phyloP scores from a whole-genome alignment of 2,797 vertebrate genomes.

The Smutsia temminckii region DNA sequence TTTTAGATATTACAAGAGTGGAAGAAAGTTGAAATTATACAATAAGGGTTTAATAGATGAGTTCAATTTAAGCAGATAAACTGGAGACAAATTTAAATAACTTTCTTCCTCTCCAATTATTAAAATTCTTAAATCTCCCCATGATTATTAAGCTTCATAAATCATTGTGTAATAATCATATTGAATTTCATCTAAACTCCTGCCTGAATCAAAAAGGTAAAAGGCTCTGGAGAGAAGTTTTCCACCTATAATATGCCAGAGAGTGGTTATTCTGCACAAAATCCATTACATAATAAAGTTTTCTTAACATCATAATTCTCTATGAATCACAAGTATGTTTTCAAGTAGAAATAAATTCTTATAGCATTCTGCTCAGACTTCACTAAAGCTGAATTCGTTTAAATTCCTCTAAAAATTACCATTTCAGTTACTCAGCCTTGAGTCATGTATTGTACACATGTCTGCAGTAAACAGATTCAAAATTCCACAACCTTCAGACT shows the following conservation, averaged over 20 bases:
- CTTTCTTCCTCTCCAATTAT: constrained; percentile 15
- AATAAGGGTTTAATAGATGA: constrained; percentile 39
- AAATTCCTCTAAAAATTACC: constrained; percentile 5
- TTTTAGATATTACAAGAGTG: background rate
- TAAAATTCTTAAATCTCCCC: constrained; percentile 47
- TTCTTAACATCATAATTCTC: background rate
- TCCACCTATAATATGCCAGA: background rate
- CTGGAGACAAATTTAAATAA: constrained; percentile 18
- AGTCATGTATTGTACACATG: background rate
- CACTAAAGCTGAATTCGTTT: background rate
- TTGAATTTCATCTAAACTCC: constrained; percentile 31
- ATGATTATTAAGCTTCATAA: constrained; percentile 21
- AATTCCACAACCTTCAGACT: background rate
- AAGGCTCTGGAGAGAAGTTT: background rate
- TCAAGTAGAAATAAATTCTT: constrained; percentile 21
- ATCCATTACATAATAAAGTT: background rate
- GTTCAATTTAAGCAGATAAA: constrained; percentile 47
- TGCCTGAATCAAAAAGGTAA: background rate
- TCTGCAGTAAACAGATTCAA: background rate
- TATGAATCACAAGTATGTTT: background rate
- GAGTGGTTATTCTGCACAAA: background rate
- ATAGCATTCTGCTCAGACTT: background rate
- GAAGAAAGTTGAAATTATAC: constrained; percentile 32
- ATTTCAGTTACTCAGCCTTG: background rate
- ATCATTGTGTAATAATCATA: constrained; percentile 27